These are phyloP conservation scores for Noctilio leporinus DNA, from an alignment of 2,113 vertebrate genomes.

Conservation along the genomic window DNA sequence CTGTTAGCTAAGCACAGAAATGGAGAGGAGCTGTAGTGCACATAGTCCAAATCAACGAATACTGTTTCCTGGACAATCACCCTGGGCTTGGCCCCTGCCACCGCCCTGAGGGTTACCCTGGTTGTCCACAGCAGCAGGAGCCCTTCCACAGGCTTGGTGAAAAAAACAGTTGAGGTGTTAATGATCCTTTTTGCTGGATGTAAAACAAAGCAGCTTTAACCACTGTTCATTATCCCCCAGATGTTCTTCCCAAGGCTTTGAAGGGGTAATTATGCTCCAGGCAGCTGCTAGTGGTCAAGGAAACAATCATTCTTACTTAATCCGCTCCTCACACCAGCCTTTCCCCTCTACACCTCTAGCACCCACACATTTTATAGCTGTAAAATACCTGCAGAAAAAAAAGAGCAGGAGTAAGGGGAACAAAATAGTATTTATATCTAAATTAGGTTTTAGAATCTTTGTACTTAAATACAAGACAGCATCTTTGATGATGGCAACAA, in stretches of 20 bases:
- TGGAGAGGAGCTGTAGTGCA: not conserved
- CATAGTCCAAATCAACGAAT: not conserved
- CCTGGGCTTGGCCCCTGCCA: not conserved
- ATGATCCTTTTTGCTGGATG: constrained; percentile 27
- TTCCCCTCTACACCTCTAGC: not conserved
- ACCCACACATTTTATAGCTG: not conserved
- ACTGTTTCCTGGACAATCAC: constrained; percentile 48
- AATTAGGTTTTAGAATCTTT: not conserved
- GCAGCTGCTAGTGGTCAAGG: not conserved
- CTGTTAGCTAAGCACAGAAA: constrained; percentile 37
- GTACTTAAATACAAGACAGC: not conserved
- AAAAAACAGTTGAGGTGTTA: not conserved
- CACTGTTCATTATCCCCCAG: constrained; percentile 30
- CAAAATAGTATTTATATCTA: not conserved
- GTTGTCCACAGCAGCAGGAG: constrained; percentile 4
- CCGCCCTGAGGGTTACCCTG: not conserved
- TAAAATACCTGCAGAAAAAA: not conserved
- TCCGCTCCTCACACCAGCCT: not conserved
- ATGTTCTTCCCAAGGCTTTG: constrained; percentile 36
- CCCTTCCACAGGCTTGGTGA: not conserved
- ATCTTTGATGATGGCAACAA: not conserved
- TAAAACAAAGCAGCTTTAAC: constrained; percentile 35
- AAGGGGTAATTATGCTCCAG: not conserved
- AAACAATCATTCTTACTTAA: constrained; percentile 2
- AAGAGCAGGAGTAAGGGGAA: not conserved